Evolutionary conservation across 2,797 vertebrate genomes (phyloP).

Genomic region (Heterohyrax brucei): DNA sequence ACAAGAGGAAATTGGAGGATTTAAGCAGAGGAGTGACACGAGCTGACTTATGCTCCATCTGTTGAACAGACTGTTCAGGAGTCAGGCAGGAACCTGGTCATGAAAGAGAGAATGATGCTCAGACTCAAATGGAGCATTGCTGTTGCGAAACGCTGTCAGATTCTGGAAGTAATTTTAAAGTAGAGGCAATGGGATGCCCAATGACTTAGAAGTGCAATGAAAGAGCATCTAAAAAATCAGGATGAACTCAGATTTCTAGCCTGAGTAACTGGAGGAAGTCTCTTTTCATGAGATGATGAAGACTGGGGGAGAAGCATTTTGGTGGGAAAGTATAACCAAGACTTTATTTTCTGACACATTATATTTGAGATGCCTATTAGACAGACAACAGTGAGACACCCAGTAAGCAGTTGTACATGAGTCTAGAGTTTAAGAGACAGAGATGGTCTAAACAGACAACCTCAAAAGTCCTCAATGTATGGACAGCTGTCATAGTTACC

Average conservation of each 20-base stretch:
- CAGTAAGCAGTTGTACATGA: neutral
- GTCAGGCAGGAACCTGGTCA: accelerated
- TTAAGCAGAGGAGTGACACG: neutral
- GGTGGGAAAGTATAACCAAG: neutral
- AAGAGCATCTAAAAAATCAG: neutral
- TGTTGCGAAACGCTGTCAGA: neutral
- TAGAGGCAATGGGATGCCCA: neutral
- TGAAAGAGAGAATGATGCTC: neutral
- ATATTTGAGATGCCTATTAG: neutral
- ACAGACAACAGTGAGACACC: neutral
- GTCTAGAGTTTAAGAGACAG: neutral
- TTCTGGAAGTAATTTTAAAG: slow-evolving; percentile 25
- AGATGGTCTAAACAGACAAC: neutral
- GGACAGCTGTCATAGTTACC: neutral
- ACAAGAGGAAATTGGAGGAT: neutral
- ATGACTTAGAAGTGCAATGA: neutral
- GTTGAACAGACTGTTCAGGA: neutral
- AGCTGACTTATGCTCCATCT: neutral
- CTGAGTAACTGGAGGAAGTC: neutral
- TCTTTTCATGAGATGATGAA: neutral
- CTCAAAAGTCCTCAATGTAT: neutral
- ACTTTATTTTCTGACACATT: neutral
- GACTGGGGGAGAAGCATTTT: neutral
- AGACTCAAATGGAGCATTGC: neutral
- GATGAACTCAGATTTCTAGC: neutral